A percentile compares a stretch with the other conserved stretches of the same genome.
Evolutionary conservation across 2,888 invertebrate species (phyloP).

Genomic region (Cosmopolites sordidus): DNA sequence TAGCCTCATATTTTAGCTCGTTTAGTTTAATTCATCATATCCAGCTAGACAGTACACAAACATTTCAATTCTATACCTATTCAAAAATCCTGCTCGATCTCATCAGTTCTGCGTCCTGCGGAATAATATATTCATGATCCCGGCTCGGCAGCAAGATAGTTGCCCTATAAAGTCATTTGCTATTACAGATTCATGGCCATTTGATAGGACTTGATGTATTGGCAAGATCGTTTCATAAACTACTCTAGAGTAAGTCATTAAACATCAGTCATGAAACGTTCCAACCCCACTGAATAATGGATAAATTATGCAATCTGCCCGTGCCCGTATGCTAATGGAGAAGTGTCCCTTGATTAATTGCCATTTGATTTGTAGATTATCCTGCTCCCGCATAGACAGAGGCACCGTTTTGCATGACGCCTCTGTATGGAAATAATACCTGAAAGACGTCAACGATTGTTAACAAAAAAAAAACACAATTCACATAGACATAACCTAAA

Average conservation of each 20-base stretch:
- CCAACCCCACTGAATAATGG: slow-evolving; percentile 39
- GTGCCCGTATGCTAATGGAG: slow-evolving; percentile 42
- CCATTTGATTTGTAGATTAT: slow-evolving; percentile 48
- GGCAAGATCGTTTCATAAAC: slow-evolving; percentile 29
- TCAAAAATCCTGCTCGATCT: too few species aligned
- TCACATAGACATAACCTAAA: too few species aligned
- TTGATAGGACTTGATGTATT: slow-evolving; percentile 30
- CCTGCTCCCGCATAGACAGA: slow-evolving; percentile 17
- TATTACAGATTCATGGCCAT: slow-evolving; percentile 21
- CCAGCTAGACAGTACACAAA: too few species aligned
- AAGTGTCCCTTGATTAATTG: slow-evolving; percentile 45
- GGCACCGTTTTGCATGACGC: not conserved
- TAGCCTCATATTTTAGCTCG: too few species aligned
- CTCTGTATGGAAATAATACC: too few species aligned
- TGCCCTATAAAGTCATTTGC: slow-evolving; percentile 1
- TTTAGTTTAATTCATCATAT: too few species aligned
- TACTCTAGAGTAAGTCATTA: slow-evolving; percentile 37
- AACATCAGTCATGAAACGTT: slow-evolving; percentile 40
- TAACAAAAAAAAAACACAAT: too few species aligned
- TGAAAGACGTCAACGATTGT: too few species aligned
- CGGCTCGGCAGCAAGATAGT: not conserved
- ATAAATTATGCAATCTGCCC: slow-evolving; percentile 43
- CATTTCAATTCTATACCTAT: too few species aligned
- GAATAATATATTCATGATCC: not conserved
- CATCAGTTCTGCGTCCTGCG: not conserved